A percentile compares a stretch with the other conserved stretches of the same genome.
phyloP scores from a whole-genome alignment of 2,888 invertebrate genomes.

The Dendrolimus pini region DNA sequence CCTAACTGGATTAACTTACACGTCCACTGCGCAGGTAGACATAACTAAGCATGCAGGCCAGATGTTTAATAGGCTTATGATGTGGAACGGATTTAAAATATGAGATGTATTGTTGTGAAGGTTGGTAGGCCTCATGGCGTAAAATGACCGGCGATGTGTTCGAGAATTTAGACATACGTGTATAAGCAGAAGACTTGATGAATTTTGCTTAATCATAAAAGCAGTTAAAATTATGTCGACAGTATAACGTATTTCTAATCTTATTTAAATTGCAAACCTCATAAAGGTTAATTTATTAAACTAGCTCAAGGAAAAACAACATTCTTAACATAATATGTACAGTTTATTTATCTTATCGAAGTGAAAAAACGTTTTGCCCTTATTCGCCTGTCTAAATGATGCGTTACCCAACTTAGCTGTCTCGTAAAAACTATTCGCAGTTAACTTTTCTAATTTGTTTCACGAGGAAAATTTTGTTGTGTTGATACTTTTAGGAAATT shows the following conservation, averaged over 20 bases:
- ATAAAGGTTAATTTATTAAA: neutral
- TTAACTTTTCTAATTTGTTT: too few species aligned
- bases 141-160: neutral
- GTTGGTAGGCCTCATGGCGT: conserved; percentile 8
- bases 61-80: conserved; percentile 56
- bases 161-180: too few species aligned
- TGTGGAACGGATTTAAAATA: conserved; percentile 37
- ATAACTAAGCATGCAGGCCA: conserved; percentile 47
- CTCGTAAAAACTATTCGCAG: too few species aligned
- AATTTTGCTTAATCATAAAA: too few species aligned
- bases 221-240: too few species aligned
- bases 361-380: too few species aligned
- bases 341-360: too few species aligned
- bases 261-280: neutral
- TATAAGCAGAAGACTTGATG: too few species aligned
- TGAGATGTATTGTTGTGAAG: conserved; percentile 18
- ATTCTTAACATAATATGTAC: neutral
- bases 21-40: conserved; percentile 68
- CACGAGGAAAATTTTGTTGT: too few species aligned
- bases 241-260: neutral
- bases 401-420: too few species aligned
- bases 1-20: conserved; percentile 72
- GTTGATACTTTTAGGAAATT: too few species aligned
- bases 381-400: too few species aligned
- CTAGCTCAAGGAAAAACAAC: neutral